phyloP scores from a whole-genome alignment of 2,113 vertebrate genomes.

The Stigmatopora nigra region DNA sequence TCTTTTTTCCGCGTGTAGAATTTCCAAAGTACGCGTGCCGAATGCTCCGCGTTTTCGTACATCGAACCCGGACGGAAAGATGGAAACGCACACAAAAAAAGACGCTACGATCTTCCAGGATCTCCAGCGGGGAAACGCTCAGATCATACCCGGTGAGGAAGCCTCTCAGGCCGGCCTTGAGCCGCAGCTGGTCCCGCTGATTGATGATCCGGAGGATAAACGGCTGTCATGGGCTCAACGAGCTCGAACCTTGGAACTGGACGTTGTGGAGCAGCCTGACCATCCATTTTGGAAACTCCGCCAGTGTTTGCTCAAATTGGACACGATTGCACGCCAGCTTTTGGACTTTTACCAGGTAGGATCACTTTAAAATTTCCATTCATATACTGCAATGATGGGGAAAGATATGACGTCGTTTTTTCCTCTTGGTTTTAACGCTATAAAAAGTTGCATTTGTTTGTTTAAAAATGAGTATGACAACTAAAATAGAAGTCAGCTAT shows the following conservation, averaged over 20 bases:
- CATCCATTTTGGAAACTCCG: conserved; percentile 50
- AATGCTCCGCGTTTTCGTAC: conserved; percentile 1
- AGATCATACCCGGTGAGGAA: conserved; percentile 24
- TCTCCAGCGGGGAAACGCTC: conserved; percentile 52
- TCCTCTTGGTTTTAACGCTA: too few relatives aligned
- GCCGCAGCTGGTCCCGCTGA: conserved; percentile 43
- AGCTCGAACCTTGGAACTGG: conserved; percentile 59
- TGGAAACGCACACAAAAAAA: conserved; percentile 30
- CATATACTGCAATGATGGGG: too few relatives aligned
- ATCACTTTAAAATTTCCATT: background rate
- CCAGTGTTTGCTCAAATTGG: conserved; percentile 66
- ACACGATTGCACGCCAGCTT: conserved; percentile 61
- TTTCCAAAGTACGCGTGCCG: conserved; percentile 28
- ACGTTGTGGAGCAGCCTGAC: conserved; percentile 63
- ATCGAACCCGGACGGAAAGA: conserved; percentile 5
- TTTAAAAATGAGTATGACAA: too few relatives aligned
- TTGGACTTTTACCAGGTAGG: conserved; percentile 65
- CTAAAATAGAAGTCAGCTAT: too few relatives aligned
- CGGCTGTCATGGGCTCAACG: conserved; percentile 46
- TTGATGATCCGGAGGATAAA: conserved; percentile 42
- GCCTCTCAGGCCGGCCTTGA: conserved; percentile 20
- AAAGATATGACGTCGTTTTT: too few relatives aligned
- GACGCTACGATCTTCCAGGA: conserved; percentile 15
- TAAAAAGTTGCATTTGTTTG: too few relatives aligned
- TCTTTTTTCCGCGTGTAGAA: background rate